Conservation (phyloP, 2,888 invertebrate species). For the Eupithecia abbreviata region DNA sequence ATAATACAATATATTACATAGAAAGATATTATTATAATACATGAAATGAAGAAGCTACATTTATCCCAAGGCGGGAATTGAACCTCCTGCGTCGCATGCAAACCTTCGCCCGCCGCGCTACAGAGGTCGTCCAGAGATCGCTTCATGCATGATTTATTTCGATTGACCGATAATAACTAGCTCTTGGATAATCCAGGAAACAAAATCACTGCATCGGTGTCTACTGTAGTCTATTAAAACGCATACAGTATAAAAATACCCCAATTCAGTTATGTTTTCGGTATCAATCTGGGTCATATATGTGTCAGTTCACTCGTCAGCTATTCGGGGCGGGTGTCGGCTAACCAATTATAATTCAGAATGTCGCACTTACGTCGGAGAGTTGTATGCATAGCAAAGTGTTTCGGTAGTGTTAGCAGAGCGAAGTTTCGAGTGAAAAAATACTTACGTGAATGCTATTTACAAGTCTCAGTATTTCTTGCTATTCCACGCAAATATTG, state of each 20-base stretch:
- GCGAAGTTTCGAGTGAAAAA: background rate
- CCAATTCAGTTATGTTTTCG: slow-evolving; percentile 25
- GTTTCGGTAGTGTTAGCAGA: background rate
- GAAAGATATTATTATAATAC: too few species aligned
- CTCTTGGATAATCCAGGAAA: background rate
- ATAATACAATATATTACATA: too few species aligned
- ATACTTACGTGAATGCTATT: background rate
- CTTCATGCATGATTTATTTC: too few species aligned
- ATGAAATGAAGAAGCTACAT: too few species aligned
- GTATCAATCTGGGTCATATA: slow-evolving; percentile 43
- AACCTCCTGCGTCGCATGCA: too few species aligned
- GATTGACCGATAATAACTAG: too few species aligned
- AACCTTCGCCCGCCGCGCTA: too few species aligned
- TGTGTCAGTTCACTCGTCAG: slow-evolving; percentile 26
- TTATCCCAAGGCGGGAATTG: too few species aligned
- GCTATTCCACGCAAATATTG: background rate
- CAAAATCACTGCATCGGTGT: background rate
- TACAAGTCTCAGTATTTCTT: background rate
- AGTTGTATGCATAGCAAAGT: slow-evolving; percentile 17
- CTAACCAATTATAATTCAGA: slow-evolving; percentile 31
- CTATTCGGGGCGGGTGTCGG: slow-evolving; percentile 17
- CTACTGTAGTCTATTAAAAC: background rate
- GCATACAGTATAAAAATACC: background rate
- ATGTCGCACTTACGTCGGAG: slow-evolving; percentile 2
- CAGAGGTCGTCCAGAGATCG: too few species aligned